These are phyloP conservation scores for Silurus aristotelis DNA, from an alignment of 2,797 vertebrate genomes.

Conservation along the genomic window DNA sequence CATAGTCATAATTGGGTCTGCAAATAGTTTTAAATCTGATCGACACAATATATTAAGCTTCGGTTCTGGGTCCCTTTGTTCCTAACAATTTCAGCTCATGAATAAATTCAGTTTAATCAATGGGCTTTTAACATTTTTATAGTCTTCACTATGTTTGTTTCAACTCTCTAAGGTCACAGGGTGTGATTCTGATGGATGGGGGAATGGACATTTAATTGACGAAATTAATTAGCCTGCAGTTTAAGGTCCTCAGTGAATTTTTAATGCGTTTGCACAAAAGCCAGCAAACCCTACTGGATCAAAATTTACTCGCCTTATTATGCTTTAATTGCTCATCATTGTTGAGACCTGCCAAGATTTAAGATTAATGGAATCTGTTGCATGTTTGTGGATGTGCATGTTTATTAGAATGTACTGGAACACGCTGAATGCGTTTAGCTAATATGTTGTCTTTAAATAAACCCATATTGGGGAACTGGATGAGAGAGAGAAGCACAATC, in stretches of 20 bases:
- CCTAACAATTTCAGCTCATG: neutral
- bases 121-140: slow-evolving; percentile 4
- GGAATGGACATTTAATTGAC: neutral
- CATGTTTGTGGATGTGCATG: slow-evolving; percentile 13
- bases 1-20: neutral
- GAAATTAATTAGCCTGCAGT: slow-evolving; percentile 21
- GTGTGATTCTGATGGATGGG: neutral
- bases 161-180: neutral
- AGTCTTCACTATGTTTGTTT: slow-evolving; percentile 1
- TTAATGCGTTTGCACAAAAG: slow-evolving; percentile 1
- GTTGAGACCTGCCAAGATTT: slow-evolving; percentile 32
- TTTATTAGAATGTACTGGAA: slow-evolving; percentile 50
- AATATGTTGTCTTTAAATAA: neutral
- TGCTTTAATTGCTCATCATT: slow-evolving; percentile 12
- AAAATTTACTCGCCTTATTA: neutral
- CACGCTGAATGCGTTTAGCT: slow-evolving; percentile 37
- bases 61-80: neutral
- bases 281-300: slow-evolving; percentile 2
- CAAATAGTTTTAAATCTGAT: neutral
- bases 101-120: slow-evolving; percentile 3
- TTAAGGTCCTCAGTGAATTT: neutral
- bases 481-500: slow-evolving; percentile 7
- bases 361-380: slow-evolving; percentile 31
- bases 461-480: neutral
- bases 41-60: neutral